Base-by-base conservation (phyloP, 1,140 invertebrate genomes). In the Orchesella cincta region DNA sequence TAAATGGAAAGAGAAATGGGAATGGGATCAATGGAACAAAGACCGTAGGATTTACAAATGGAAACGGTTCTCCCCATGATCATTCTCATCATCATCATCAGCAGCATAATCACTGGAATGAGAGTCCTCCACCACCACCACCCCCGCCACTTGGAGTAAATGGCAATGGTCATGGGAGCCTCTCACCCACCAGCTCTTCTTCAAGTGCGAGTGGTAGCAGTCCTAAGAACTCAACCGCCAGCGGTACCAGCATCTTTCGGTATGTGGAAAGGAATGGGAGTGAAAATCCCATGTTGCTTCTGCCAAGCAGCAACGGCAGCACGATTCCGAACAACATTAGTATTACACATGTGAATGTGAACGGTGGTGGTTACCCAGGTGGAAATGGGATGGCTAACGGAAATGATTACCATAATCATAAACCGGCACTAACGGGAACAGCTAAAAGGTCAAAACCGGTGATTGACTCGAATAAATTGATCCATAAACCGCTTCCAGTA, bases 321-420 rank as follows among this genome's bases (percentile, higher is more conserved):
- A 8, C 8, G 8, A 29, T 3, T 5, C 8, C 26, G 26, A 67
- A 67, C 33, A 77, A 77, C 36, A 46, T 67, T 16, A 73, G 46
- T 18, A 46, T 77, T 39, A 77, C 67, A n/a, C 35, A 76, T 54
- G 74, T 74, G 18, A 67, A 64, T 75, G n/a, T n/a, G n/a, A n/a
- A n/a, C n/a, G n/a, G n/a, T n/a, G n/a, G n/a, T n/a, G 77, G 77
- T 29, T 71, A 34, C 26, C 35, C 28, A 3, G 26, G 3, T 67
- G 62, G 31, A 31, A 29, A 67, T 67, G 62, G 62, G 12, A 31
- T 33, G 62, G 33, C 8, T 67, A 29, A 33, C 31, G 62, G 28
- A 31, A 33, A n/a, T 33, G 62, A 67, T 67, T 67, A 39, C 62
- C 31, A 51, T 46, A 34, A 46, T 76, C 62, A 52, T 75, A 64